These are phyloP conservation scores for Carcina quercana DNA, from an alignment of 2,888 invertebrate genomes.

Conservation along the genomic window DNA sequence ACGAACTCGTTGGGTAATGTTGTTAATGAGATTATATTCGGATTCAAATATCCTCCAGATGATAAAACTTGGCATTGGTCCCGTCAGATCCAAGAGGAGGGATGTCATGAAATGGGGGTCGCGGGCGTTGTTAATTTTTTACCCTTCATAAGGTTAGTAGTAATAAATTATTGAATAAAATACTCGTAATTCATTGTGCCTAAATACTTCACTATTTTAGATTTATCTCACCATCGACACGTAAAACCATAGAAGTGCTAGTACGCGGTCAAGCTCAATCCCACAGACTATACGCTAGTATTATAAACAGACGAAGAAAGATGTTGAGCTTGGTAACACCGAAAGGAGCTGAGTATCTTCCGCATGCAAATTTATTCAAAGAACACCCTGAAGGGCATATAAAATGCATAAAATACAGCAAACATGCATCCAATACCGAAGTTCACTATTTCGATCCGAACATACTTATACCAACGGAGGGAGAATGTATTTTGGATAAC, in stretches of 20 bases:
- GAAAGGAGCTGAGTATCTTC: slow-evolving; percentile 37
- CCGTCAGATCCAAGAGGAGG: slow-evolving; percentile 86
- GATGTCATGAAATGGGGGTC: slow-evolving; percentile 87
- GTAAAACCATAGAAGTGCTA: slow-evolving; percentile 77
- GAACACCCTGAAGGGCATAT: slow-evolving; percentile 56
- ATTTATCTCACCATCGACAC: slow-evolving; percentile 75
- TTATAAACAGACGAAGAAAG: slow-evolving; percentile 74
- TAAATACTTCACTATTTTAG: too few relatives aligned
- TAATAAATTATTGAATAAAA: too few relatives aligned
- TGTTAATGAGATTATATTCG: slow-evolving; percentile 85
- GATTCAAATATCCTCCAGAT: slow-evolving; percentile 78
- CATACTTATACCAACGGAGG: slow-evolving; percentile 49
- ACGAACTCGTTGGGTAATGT: slow-evolving; percentile 85
- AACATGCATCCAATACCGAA: slow-evolving; percentile 37
- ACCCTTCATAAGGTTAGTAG: slow-evolving; percentile 82
- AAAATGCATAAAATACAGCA: slow-evolving; percentile 60
- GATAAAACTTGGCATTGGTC: slow-evolving; percentile 86
- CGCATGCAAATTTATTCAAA: slow-evolving; percentile 39
- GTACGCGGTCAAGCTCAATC: slow-evolving; percentile 82
- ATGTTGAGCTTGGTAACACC: slow-evolving; percentile 40
- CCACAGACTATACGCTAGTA: slow-evolving; percentile 80
- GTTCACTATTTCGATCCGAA: slow-evolving; percentile 60
- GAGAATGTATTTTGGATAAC: slow-evolving; percentile 76
- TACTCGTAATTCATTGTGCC: neutral
- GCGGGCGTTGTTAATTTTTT: slow-evolving; percentile 90